phyloP scores from a whole-genome alignment of 2,113 vertebrate species.

The Erythrolamprus reginae region DNA sequence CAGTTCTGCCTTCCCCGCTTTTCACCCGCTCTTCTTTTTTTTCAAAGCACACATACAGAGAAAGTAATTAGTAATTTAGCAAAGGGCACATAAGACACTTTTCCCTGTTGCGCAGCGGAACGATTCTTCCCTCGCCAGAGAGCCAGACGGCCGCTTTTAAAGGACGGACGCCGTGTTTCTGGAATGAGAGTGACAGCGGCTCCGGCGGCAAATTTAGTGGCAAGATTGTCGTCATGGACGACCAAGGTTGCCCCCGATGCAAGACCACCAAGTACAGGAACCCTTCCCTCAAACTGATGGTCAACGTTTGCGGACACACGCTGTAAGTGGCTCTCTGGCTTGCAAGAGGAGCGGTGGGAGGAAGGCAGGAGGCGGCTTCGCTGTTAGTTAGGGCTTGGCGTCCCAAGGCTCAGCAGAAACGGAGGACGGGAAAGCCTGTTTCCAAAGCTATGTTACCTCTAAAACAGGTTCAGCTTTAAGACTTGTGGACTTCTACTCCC shows the following conservation, averaged over 20 bases:
- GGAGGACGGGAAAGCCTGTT: not conserved
- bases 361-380: not conserved
- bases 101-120: conserved; percentile 27
- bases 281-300: conserved; percentile 93
- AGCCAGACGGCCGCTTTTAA: conserved; percentile 49
- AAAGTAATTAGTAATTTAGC: not conserved
- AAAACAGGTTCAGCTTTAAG: too few relatives aligned
- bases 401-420: not conserved
- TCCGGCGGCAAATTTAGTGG: conserved; percentile 26
- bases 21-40: not conserved
- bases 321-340: conserved; percentile 80
- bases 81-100: not conserved
- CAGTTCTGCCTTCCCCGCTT: not conserved
- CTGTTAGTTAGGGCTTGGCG: not conserved
- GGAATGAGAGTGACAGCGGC: not conserved
- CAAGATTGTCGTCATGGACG: conserved; percentile 74
- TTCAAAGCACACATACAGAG: too few relatives aligned
- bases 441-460: too few relatives aligned
- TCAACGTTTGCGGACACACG: conserved; percentile 96
- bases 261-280: conserved; percentile 98
- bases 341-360: not conserved
- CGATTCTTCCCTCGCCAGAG: not conserved
- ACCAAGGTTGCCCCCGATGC: conserved; percentile 90
- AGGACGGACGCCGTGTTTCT: not conserved
- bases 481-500: too few relatives aligned